These are phyloP conservation scores for Ptychobarbus kaznakovi DNA, from an alignment of 2,797 vertebrate genomes.

Conservation along the genomic window DNA sequence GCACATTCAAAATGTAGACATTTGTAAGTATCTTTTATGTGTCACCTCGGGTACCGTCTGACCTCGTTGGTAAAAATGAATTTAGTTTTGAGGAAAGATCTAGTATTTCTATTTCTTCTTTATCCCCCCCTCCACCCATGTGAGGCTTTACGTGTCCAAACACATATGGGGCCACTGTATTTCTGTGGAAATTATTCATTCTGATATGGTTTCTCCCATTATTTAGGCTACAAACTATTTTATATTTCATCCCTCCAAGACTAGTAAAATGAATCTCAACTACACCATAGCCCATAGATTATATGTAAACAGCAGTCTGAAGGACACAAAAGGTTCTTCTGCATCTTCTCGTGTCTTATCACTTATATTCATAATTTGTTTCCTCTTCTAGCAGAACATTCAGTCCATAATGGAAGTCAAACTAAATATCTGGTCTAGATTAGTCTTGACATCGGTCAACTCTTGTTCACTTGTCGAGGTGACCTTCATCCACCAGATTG, in stretches of 20 bases:
- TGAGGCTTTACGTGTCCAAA: background rate
- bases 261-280: background rate
- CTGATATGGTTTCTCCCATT: background rate
- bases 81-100: background rate
- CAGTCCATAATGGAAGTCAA: background rate
- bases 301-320: background rate
- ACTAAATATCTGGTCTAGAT: background rate
- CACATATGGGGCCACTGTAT: background rate
- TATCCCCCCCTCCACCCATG: too few relatives aligned
- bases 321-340: background rate
- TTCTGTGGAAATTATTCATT: background rate
- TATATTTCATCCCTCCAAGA: background rate
- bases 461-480: constrained; percentile 1
- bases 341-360: background rate
- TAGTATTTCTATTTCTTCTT: background rate
- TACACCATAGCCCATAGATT: background rate
- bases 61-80: background rate
- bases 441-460: background rate
- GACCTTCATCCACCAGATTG: constrained; percentile 24
- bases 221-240: background rate
- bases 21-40: background rate
- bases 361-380: background rate
- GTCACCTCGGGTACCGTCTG: background rate
- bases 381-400: background rate
- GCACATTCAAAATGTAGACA: background rate